Conservation (phyloP, 2,113 vertebrate species). For the Bolborhynchus lineola region DNA sequence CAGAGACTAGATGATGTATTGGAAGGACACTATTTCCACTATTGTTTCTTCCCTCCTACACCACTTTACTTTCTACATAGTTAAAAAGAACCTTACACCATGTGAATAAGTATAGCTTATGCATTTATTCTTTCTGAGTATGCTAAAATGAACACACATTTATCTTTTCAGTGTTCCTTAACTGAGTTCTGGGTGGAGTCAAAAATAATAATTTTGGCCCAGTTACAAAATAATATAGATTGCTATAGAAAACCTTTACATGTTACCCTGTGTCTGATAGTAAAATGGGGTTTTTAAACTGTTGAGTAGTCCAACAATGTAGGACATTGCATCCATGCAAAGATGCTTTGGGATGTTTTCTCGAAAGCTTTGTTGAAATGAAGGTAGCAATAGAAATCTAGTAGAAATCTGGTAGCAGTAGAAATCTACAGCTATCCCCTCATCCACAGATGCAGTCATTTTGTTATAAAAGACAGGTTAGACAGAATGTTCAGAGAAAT, state of each 20-base stretch:
- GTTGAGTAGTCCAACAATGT: neutral
- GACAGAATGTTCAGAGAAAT: neutral
- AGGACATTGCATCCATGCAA: neutral
- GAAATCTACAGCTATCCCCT: neutral
- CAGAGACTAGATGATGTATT: neutral
- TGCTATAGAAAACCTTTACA: neutral
- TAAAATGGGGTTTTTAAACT: neutral
- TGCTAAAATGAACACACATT: accelerated
- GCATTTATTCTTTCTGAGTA: neutral
- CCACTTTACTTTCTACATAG: neutral
- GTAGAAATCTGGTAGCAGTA: neutral
- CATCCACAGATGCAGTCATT: neutral
- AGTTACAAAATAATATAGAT: neutral
- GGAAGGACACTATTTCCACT: neutral
- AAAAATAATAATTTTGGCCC: neutral
- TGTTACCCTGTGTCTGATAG: neutral
- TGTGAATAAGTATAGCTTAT: neutral
- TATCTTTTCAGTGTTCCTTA: neutral
- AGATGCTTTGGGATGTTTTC: neutral
- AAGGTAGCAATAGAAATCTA: neutral
- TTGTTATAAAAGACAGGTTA: neutral
- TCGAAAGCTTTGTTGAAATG: neutral
- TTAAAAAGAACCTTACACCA: neutral
- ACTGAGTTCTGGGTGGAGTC: neutral
- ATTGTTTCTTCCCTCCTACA: neutral